A percentile compares a stretch with the other conserved stretches of the same genome.
phyloP scores from a whole-genome alignment of 1,140 invertebrate species.

The Drosophila kepulauana region DNA sequence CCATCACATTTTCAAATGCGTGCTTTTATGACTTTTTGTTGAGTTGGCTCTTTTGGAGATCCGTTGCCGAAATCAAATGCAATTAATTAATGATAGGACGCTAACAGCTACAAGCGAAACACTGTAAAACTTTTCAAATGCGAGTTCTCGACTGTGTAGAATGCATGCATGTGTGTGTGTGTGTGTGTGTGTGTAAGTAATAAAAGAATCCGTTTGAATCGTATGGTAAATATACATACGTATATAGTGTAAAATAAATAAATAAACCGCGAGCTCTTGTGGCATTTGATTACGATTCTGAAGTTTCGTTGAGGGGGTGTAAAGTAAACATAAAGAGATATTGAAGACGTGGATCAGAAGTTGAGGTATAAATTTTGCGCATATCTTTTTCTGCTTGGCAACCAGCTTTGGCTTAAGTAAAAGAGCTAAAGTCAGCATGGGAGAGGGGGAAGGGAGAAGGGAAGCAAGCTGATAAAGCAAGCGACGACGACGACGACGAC shows the following conservation, averaged over 20 bases:
- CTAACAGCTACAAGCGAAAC: constrained; percentile 26
- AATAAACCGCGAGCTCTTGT: neutral
- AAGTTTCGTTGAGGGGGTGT: too few species aligned
- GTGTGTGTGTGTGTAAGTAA: neutral
- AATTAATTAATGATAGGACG: constrained; percentile 62
- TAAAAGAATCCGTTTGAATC: neutral
- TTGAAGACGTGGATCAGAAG: constrained; percentile 21
- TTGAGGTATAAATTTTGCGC: constrained; percentile 14
- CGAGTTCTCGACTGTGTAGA: neutral
- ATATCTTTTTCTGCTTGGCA: constrained; percentile 10
- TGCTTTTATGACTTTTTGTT: neutral
- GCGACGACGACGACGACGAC: neutral
- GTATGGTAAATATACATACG: neutral
- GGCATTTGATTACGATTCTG: neutral
- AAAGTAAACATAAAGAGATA: neutral
- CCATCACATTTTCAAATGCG: neutral
- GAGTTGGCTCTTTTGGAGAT: neutral
- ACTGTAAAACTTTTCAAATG: constrained; percentile 15
- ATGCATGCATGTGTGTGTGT: neutral
- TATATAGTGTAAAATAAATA: neutral
- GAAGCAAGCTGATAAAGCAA: too few species aligned
- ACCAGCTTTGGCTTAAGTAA: neutral
- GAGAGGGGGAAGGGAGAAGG: neutral
- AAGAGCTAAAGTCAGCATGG: neutral
- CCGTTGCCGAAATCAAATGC: constrained; percentile 58